Evolutionary conservation across 2,888 invertebrate genomes (phyloP).

Genomic region (Opisthograptis luteolata): DNA sequence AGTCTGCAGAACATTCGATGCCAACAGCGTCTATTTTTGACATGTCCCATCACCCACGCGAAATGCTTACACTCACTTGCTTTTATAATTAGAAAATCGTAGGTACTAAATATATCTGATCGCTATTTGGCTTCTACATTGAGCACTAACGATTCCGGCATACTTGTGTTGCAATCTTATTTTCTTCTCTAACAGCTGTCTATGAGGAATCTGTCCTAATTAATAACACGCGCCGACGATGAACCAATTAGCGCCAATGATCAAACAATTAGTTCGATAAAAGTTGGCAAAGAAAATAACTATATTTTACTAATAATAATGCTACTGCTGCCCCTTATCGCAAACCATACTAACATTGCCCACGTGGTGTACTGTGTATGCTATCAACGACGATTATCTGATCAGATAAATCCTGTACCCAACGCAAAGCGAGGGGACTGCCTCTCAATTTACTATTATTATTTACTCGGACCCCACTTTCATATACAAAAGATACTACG

Average conservation of each 20-base stretch:
- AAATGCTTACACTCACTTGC: constrained; percentile 81
- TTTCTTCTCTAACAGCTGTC: constrained; percentile 22
- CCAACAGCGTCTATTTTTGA: constrained; percentile 76
- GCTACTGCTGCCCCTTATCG: constrained; percentile 34
- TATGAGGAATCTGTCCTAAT: constrained; percentile 21
- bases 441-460: constrained; percentile 53
- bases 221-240: constrained; percentile 10
- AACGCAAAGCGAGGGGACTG: constrained; percentile 56
- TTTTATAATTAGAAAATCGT: constrained; percentile 79
- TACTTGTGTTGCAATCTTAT: constrained; percentile 18
- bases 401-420: constrained; percentile 63
- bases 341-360: constrained; percentile 23
- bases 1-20: constrained; percentile 61
- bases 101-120: constrained; percentile 63
- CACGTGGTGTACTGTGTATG: constrained; percentile 42
- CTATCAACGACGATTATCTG: constrained; percentile 64
- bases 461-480: constrained; percentile 59
- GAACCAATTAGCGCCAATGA: constrained; percentile 20
- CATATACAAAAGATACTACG: constrained; percentile 41
- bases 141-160: constrained; percentile 25
- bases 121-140: constrained; percentile 43
- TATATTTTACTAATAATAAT: constrained; percentile 22
- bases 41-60: constrained; percentile 71
- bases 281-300: constrained; percentile 19
- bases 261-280: constrained; percentile 14